These are phyloP conservation scores for Matsumyia berberina DNA, from an alignment of 2,888 invertebrate genomes.

Conservation along the genomic window DNA sequence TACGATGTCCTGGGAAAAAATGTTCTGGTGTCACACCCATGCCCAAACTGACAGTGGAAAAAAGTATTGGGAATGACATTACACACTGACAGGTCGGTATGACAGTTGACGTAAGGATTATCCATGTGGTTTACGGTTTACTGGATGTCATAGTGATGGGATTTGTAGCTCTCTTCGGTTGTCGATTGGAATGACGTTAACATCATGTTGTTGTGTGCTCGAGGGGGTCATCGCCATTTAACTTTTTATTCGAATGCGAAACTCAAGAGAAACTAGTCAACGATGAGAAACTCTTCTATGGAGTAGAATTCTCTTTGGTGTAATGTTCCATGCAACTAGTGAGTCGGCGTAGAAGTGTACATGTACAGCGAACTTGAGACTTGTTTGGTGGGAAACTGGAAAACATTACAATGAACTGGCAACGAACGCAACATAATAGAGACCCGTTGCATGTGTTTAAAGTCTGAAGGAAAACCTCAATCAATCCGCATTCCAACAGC, in stretches of 20 bases:
- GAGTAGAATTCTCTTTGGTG: constrained; percentile 22
- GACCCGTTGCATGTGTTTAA: too few species aligned
- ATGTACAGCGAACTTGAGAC: not conserved
- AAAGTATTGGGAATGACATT: constrained; percentile 38
- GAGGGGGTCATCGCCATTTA: not conserved
- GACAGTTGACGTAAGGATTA: constrained; percentile 56
- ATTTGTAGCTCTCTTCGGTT: constrained; percentile 16
- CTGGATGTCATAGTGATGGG: constrained; percentile 12
- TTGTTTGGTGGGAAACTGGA: constrained; percentile 47
- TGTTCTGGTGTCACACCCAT: constrained; percentile 34
- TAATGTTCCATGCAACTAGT: constrained; percentile 37
- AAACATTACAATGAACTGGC: not conserved
- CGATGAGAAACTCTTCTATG: not conserved
- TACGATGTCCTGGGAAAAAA: constrained; percentile 40
- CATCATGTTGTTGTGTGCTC: constrained; percentile 43
- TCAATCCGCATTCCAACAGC: constrained; percentile 20
- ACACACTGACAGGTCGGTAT: constrained; percentile 49
- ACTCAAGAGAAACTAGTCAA: constrained; percentile 11
- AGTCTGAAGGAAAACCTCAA: constrained; percentile 27
- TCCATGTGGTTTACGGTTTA: constrained; percentile 39
- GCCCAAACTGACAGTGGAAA: not conserved
- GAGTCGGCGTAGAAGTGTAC: constrained; percentile 44
- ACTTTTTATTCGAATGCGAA: too few species aligned
- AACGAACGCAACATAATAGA: not conserved
- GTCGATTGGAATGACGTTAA: not conserved